Conservation (phyloP, 2,888 invertebrate genomes). For the Brachynemurus nebulosus region DNA sequence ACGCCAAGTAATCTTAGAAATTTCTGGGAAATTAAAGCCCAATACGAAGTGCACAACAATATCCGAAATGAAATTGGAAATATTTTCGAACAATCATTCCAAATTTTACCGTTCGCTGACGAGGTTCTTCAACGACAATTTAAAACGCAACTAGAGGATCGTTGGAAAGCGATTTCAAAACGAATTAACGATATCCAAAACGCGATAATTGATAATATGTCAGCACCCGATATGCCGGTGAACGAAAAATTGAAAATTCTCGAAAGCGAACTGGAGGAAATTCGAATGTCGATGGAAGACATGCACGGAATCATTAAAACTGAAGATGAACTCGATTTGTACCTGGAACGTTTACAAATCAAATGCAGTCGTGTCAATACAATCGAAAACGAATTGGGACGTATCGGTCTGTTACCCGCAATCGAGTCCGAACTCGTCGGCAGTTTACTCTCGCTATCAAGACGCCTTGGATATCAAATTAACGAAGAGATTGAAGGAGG, state of each 20-base stretch:
- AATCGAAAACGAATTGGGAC: constrained; percentile 66
- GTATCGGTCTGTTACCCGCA: constrained; percentile 58
- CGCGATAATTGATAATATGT: constrained; percentile 53
- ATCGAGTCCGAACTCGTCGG: constrained; percentile 66
- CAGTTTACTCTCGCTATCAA: constrained; percentile 51
- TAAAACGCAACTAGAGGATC: constrained; percentile 61
- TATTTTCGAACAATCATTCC: constrained; percentile 62
- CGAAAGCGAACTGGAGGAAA: constrained; percentile 62
- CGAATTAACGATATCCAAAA: constrained; percentile 52
- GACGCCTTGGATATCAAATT: constrained; percentile 55
- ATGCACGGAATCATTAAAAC: constrained; percentile 68
- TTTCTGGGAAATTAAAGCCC: constrained; percentile 82
- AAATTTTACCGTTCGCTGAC: constrained; percentile 69
- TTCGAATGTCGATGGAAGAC: constrained; percentile 52
- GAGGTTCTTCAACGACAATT: constrained; percentile 69
- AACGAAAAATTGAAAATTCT: constrained; percentile 60
- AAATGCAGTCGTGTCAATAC: constrained; percentile 58
- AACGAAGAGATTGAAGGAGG: constrained; percentile 67
- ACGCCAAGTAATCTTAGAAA: constrained; percentile 60
- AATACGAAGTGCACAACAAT: constrained; percentile 70
- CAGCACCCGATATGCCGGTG: constrained; percentile 57
- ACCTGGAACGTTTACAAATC: constrained; percentile 68
- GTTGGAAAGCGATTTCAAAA: constrained; percentile 53
- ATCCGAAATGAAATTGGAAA: constrained; percentile 57
- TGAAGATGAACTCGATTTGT: constrained; percentile 68